Conservation (phyloP, 2,113 vertebrate genomes). For the Microtus richardsoni region DNA sequence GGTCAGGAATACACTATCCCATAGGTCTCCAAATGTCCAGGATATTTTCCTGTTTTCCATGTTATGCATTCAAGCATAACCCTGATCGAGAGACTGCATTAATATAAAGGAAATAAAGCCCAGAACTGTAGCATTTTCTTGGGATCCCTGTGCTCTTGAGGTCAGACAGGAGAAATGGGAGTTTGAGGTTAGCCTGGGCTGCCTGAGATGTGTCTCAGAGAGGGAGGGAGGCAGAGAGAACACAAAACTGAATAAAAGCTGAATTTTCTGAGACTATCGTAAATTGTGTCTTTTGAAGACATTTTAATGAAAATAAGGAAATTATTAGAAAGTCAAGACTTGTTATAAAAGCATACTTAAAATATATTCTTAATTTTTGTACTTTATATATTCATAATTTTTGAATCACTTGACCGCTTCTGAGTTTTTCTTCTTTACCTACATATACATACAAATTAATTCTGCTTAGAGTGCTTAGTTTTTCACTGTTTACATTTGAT, state of each 20-base stretch:
- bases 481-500: slow-evolving; percentile 38
- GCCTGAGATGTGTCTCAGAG: neutral
- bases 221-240: neutral
- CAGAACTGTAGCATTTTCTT: too few relatives aligned
- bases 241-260: neutral
- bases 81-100: neutral
- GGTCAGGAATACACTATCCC: neutral
- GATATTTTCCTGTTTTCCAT: neutral
- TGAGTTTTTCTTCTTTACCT: neutral
- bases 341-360: neutral
- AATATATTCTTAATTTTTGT: neutral
- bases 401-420: neutral
- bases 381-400: neutral
- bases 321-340: slow-evolving; percentile 15
- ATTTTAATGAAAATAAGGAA: slow-evolving; percentile 18
- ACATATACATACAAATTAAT: slow-evolving; percentile 3
- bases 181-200: neutral
- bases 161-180: neutral
- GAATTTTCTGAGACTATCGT: neutral
- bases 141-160: neutral
- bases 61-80: neutral
- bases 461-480: neutral
- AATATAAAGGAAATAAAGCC: neutral
- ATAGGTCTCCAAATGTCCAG: neutral
- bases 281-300: neutral